phyloP scores from a whole-genome alignment of 2,797 vertebrate species.

The Channallabes apus region DNA sequence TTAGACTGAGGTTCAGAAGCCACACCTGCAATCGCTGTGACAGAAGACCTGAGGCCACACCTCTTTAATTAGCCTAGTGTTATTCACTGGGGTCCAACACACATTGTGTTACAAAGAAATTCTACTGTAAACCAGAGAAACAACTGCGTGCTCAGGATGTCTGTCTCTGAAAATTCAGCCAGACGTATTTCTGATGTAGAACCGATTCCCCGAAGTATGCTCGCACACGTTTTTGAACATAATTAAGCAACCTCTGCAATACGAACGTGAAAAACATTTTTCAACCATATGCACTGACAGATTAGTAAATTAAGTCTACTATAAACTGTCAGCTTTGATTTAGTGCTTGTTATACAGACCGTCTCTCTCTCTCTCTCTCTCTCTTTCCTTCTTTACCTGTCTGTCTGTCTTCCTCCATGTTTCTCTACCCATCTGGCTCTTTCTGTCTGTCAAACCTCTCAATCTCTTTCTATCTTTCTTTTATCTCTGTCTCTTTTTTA shows the following conservation, averaged over 20 bases:
- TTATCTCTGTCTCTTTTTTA: neutral
- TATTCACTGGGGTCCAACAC: neutral
- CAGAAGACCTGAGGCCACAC: neutral
- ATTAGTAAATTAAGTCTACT: constrained; percentile 60
- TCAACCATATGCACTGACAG: constrained; percentile 16
- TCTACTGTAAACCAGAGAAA: neutral
- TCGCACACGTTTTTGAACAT: neutral
- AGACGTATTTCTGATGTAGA: neutral
- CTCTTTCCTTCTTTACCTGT: constrained; percentile 26
- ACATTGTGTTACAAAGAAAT: neutral
- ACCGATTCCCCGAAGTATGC: neutral
- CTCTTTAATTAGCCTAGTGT: neutral
- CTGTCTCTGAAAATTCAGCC: neutral
- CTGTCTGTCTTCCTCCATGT: constrained; percentile 12
- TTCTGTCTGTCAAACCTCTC: neutral
- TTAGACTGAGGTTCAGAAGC: neutral
- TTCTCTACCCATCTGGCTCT: constrained; percentile 24
- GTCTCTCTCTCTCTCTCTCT: constrained; percentile 25
- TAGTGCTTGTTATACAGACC: constrained; percentile 13
- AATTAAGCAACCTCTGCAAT: constrained; percentile 1
- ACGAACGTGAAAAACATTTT: neutral
- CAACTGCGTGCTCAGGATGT: too few relatives aligned
- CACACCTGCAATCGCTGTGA: neutral
- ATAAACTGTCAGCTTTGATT: constrained; percentile 24
- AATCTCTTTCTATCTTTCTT: neutral